Conservation (phyloP, 2,888 invertebrate species). For the Itoplectis maculator region DNA sequence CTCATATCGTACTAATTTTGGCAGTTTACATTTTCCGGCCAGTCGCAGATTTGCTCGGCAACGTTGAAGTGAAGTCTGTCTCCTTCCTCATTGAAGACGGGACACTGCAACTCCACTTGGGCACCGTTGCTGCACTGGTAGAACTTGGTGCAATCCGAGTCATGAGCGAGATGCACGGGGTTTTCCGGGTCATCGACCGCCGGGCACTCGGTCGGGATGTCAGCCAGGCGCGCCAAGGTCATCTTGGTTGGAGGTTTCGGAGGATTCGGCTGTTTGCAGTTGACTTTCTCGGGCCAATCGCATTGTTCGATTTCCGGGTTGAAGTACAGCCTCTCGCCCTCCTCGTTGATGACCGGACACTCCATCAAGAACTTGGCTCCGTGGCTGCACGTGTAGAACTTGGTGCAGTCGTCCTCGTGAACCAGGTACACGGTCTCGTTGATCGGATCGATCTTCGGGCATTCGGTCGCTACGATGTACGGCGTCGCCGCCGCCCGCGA, state of each 20-base stretch:
- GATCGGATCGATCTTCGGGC: conserved; percentile 65
- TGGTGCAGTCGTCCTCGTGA: conserved; percentile 73
- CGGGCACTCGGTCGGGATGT: no score
- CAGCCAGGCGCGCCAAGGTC: no score
- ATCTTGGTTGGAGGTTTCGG: no score
- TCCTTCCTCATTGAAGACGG: not conserved
- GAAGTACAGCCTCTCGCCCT: conserved; percentile 66
- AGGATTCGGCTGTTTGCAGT: conserved; percentile 44
- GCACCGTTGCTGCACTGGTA: not conserved
- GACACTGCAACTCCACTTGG: not conserved
- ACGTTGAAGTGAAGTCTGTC: not conserved
- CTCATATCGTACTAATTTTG: not conserved
- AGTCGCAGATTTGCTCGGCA: not conserved
- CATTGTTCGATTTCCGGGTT: conserved; percentile 68
- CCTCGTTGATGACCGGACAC: conserved; percentile 64
- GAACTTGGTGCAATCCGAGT: not conserved
- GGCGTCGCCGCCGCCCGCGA: no score
- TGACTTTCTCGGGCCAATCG: conserved; percentile 67
- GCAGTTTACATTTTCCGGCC: not conserved
- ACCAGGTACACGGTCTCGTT: conserved; percentile 63
- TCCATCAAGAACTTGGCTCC: conserved; percentile 56
- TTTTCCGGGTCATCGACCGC: no score
- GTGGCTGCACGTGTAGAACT: conserved; percentile 71
- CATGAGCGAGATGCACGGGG: not conserved
- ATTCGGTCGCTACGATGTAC: no score